A percentile compares a stretch with the other conserved stretches of the same genome.
These are phyloP conservation scores for Harpagoxenus sublaevis DNA, from an alignment of 2,888 invertebrate species.

Conservation along the genomic window DNA sequence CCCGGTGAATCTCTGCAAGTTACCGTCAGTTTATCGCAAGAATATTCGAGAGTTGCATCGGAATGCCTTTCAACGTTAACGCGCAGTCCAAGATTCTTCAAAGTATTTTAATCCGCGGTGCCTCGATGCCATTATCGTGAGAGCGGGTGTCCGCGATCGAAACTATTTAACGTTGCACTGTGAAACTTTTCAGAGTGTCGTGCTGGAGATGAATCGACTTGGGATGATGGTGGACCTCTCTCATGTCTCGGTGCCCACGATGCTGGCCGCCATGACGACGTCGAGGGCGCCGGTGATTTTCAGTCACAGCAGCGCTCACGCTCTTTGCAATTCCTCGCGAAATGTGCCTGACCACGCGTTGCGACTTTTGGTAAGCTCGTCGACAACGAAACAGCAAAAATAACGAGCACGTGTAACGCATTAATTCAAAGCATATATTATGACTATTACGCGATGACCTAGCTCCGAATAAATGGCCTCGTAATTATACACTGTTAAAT, in stretches of 20 bases:
- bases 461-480: not conserved
- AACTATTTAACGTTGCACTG: not conserved
- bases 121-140: slow-evolving; percentile 44
- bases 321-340: slow-evolving; percentile 88
- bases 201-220: slow-evolving; percentile 89
- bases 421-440: not conserved
- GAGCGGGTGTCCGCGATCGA: not conserved
- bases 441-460: not conserved
- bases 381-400: not conserved
- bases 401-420: not conserved
- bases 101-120: slow-evolving; percentile 45
- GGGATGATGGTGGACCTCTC: slow-evolving; percentile 89
- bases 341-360: slow-evolving; percentile 89
- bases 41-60: slow-evolving; percentile 34
- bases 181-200: slow-evolving; percentile 86
- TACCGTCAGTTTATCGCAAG: slow-evolving; percentile 12
- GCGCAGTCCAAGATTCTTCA: slow-evolving; percentile 10
- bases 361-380: slow-evolving; percentile 87
- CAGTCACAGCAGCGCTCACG: slow-evolving; percentile 88
- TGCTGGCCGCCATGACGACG: slow-evolving; percentile 87
- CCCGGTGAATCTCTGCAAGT: not conserved
- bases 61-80: slow-evolving; percentile 23
- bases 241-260: slow-evolving; percentile 88
- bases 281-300: slow-evolving; percentile 88
- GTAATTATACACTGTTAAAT: not conserved